Evolutionary conservation across 1,140 invertebrate species (phyloP), one percentile per base, ranked within the genome.

Genomic region (Pachypeltis micranthus): DNA sequence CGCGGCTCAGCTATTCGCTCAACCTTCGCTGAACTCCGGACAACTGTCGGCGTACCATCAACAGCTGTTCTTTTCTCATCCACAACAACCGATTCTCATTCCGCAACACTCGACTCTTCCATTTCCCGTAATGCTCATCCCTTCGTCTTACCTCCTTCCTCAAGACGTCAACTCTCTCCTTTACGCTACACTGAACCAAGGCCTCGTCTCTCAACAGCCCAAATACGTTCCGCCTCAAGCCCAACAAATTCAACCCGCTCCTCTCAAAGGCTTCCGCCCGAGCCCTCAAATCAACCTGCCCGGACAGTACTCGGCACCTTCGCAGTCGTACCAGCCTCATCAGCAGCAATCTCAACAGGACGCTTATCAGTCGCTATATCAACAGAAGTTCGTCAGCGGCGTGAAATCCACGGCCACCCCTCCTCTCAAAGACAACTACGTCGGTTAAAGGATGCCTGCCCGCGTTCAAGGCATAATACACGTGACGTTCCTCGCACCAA

Each of bases 391-490:
- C 57, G 25, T 28, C 26, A 12, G 27, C 3, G 57, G 57, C 1
- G 57, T 23, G n/a, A 59, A 59, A 31, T 59, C 57, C 1, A 59
- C 57, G n/a, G 57, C 31, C n/a, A n/a, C 57, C n/a, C 57, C 57
- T n/a, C 57, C 57, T 29, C 24, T 59, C 27, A 59, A 59, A 19
- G 57, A 59, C n/a, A 59, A 59, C 57, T 59, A 59, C 57, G 57
- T 59, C 25, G 47, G 47, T 21, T 21, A 51, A 21, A 51, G 47
- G n/a, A n/a, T n/a, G n/a, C n/a, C n/a, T n/a, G n/a, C n/a, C n/a
- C n/a, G n/a, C n/a, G n/a, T n/a, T n/a, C n/a, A n/a, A n/a, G n/a
- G n/a, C n/a, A n/a, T n/a, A n/a, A n/a, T n/a, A n/a, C n/a, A n/a
- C n/a, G n/a, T n/a, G n/a, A n/a, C n/a, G n/a, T n/a, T n/a, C n/a